Conservation (phyloP, 2,888 invertebrate genomes). For the Timema cristinae region DNA sequence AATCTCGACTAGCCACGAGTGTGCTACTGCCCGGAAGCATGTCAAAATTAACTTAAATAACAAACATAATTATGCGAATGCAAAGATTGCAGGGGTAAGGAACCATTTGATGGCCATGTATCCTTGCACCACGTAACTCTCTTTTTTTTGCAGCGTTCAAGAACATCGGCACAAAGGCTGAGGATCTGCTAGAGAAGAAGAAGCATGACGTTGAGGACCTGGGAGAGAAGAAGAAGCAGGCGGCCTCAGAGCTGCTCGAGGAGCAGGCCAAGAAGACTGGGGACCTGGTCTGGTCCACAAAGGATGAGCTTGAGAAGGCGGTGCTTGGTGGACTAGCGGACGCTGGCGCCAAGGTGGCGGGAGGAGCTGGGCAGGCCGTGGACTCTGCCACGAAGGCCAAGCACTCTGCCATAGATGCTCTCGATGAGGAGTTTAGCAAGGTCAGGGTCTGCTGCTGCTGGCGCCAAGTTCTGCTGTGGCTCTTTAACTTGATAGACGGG, state of each 20-base stretch:
- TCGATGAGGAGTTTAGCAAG: slow-evolving; percentile 52
- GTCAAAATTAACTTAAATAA: too few relatives aligned
- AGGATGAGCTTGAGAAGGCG: slow-evolving; percentile 50
- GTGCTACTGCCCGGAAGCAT: too few relatives aligned
- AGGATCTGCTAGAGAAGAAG: slow-evolving; percentile 65
- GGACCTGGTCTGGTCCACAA: slow-evolving; percentile 56
- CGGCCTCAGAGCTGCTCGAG: slow-evolving; percentile 33
- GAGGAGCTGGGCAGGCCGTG: slow-evolving; percentile 35
- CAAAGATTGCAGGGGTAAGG: too few relatives aligned
- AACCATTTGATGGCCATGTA: too few relatives aligned
- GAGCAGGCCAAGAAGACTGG: slow-evolving; percentile 57
- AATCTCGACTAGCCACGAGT: too few relatives aligned
- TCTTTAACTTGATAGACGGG: too few relatives aligned
- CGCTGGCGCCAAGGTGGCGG: slow-evolving; percentile 8
- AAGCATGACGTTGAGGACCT: slow-evolving; percentile 66
- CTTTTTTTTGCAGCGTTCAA: slow-evolving; percentile 53
- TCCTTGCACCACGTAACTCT: too few relatives aligned
- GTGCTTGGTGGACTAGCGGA: slow-evolving; percentile 49
- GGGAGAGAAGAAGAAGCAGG: slow-evolving; percentile 41
- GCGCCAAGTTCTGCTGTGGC: too few relatives aligned
- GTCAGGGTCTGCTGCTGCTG: slow-evolving; percentile 34
- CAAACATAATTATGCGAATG: too few relatives aligned
- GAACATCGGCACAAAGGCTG: slow-evolving; percentile 68
- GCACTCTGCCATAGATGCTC: slow-evolving; percentile 51
- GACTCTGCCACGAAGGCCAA: slow-evolving; percentile 43